These are phyloP conservation scores for Hydropotes inermis DNA, from an alignment of 2,113 vertebrate species.

Conservation along the genomic window DNA sequence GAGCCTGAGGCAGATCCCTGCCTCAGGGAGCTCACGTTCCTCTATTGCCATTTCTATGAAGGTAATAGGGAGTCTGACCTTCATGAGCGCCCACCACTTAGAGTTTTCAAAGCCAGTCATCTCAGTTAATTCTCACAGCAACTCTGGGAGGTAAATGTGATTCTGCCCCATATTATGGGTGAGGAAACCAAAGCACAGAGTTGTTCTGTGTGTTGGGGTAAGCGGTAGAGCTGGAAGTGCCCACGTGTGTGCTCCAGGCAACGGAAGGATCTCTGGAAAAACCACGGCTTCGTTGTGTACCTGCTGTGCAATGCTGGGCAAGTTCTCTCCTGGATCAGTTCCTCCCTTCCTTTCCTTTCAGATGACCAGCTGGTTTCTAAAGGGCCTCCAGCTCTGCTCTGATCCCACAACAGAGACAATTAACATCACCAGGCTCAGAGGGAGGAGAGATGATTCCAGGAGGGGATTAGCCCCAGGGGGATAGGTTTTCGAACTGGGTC, in stretches of 20 bases:
- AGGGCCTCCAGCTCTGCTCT: neutral
- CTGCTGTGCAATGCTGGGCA: neutral
- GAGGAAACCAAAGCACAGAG: neutral
- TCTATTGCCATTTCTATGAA: neutral
- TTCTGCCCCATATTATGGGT: neutral
- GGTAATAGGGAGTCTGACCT: neutral
- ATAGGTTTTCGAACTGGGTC: neutral
- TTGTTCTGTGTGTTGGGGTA: neutral
- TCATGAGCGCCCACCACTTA: too few species aligned
- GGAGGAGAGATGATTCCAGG: neutral
- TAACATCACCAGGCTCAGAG: neutral
- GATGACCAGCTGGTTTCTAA: neutral
- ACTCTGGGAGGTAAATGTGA: neutral
- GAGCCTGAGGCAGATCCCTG: neutral
- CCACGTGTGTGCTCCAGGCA: neutral
- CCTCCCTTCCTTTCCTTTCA: neutral
- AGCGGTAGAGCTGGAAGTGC: neutral
- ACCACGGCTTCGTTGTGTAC: neutral
- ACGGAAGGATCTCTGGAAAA: neutral
- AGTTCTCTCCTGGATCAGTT: neutral
- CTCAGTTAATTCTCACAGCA: neutral
- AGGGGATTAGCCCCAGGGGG: neutral
- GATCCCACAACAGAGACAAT: neutral
- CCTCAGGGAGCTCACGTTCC: neutral
- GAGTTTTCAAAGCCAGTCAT: neutral